Conservation (phyloP, 1,140 invertebrate species). For the Trichonephila inaurata region DNA sequence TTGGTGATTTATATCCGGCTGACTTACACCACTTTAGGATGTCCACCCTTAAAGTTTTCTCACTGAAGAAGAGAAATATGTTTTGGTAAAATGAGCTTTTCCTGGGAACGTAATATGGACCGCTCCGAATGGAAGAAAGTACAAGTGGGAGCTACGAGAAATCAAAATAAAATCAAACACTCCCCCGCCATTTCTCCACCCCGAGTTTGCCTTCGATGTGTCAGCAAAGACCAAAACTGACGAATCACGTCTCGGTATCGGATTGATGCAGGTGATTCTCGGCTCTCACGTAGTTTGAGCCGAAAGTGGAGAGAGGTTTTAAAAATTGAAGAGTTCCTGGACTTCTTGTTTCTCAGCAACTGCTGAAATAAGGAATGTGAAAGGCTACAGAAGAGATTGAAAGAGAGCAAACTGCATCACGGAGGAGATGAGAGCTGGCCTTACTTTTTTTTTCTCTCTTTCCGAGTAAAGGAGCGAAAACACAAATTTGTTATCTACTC, state of each 20-base stretch:
- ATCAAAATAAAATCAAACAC: slow-evolving; percentile 32
- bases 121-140: not conserved
- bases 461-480: slow-evolving; percentile 18
- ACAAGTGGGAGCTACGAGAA: not conserved
- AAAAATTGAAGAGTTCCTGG: slow-evolving; percentile 59
- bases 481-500: slow-evolving; percentile 57
- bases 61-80: slow-evolving; percentile 9
- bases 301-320: slow-evolving; percentile 61
- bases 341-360: slow-evolving; percentile 58
- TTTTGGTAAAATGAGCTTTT: slow-evolving; percentile 28
- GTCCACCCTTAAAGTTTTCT: not conserved
- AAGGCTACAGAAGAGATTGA: slow-evolving; percentile 19
- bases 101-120: slow-evolving; percentile 16
- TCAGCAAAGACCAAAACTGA: slow-evolving; percentile 45
- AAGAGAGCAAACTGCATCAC: slow-evolving; percentile 55
- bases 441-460: not conserved
- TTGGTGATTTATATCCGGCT: not conserved
- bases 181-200: not conserved
- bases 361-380: slow-evolving; percentile 40
- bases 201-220: slow-evolving; percentile 24
- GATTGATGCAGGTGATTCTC: slow-evolving; percentile 58
- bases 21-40: not conserved
- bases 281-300: slow-evolving; percentile 51
- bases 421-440: slow-evolving; percentile 31
- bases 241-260: slow-evolving; percentile 60